phyloP scores from a whole-genome alignment of 2,888 invertebrate species.

The Noctua janthe region DNA sequence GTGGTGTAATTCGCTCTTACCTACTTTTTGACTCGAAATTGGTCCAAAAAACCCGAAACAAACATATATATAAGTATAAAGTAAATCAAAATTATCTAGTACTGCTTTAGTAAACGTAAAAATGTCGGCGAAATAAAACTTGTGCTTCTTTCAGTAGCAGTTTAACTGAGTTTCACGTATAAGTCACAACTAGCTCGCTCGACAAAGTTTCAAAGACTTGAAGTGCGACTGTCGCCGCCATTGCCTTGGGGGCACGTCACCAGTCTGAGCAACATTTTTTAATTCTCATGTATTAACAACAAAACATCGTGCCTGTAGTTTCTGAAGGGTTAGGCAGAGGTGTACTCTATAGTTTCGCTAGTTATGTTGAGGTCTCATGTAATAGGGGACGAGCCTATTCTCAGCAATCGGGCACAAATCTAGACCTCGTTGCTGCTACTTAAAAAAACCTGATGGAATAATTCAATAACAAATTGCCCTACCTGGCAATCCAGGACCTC shows the following conservation, averaged over 20 bases:
- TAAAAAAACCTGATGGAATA: not conserved
- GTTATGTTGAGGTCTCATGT: not conserved
- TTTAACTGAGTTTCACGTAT: slow-evolving; percentile 67
- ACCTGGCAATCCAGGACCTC: not conserved
- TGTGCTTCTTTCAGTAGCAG: slow-evolving; percentile 54
- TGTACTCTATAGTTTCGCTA: not conserved
- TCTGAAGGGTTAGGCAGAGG: not conserved
- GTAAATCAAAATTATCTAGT: slow-evolving; percentile 10
- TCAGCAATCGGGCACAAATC: not conserved
- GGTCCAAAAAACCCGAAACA: not conserved
- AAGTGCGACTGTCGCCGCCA: slow-evolving; percentile 67
- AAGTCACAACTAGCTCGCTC: slow-evolving; percentile 67
- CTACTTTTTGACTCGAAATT: not conserved
- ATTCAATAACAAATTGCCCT: not conserved
- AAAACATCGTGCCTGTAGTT: not conserved
- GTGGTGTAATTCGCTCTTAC: not conserved
- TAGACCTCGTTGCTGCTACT: not conserved
- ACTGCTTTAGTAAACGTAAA: slow-evolving; percentile 13
- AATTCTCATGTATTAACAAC: slow-evolving; percentile 47
- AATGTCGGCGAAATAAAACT: slow-evolving; percentile 54
- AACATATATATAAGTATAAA: not conserved
- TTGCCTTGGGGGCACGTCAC: slow-evolving; percentile 63
- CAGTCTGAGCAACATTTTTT: slow-evolving; percentile 58
- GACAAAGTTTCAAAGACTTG: slow-evolving; percentile 72
- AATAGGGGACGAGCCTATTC: not conserved